Percentiles rank a stretch among this genome's conserved stretches.
Conservation (phyloP, 1,140 invertebrate genomes). For the Oscheius sp. region DNA sequence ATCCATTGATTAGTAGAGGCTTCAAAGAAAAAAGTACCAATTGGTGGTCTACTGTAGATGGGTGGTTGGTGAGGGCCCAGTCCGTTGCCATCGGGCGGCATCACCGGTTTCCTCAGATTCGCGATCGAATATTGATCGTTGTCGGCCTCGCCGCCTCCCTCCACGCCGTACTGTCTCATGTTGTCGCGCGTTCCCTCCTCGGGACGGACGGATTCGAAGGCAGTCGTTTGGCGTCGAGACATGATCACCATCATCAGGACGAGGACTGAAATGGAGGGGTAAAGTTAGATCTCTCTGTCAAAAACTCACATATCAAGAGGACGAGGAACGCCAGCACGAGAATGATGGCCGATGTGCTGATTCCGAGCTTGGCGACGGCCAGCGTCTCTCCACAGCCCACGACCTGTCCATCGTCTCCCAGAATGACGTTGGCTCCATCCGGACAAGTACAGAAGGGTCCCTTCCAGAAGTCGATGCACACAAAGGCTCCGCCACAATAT, state of each 20-base stretch:
- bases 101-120: conserved; percentile 58
- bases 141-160: conserved; percentile 59
- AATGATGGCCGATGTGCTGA: conserved; percentile 50
- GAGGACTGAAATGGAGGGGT: conserved; percentile 35
- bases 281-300: not conserved
- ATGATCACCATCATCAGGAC: conserved; percentile 51
- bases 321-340: conserved; percentile 46
- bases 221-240: conserved; percentile 33
- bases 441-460: conserved; percentile 60
- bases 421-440: conserved; percentile 35
- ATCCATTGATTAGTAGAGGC: not conserved
- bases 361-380: conserved; percentile 50
- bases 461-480: conserved; percentile 58
- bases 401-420: conserved; percentile 52
- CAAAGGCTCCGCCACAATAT: conserved; percentile 48
- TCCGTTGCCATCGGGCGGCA: conserved; percentile 52
- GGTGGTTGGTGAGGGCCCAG: conserved; percentile 43
- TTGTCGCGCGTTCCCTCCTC: conserved; percentile 60
- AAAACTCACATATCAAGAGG: conserved; percentile 46
- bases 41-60: conserved; percentile 12
- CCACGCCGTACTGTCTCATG: conserved; percentile 54
- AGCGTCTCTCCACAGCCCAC: conserved; percentile 47
- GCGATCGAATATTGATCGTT: conserved; percentile 57
- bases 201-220: conserved; percentile 54
- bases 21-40: conserved; percentile 5